These are phyloP conservation scores for Mesorhabditis sp. DNA, from an alignment of 2,888 invertebrate species.

Conservation along the genomic window DNA sequence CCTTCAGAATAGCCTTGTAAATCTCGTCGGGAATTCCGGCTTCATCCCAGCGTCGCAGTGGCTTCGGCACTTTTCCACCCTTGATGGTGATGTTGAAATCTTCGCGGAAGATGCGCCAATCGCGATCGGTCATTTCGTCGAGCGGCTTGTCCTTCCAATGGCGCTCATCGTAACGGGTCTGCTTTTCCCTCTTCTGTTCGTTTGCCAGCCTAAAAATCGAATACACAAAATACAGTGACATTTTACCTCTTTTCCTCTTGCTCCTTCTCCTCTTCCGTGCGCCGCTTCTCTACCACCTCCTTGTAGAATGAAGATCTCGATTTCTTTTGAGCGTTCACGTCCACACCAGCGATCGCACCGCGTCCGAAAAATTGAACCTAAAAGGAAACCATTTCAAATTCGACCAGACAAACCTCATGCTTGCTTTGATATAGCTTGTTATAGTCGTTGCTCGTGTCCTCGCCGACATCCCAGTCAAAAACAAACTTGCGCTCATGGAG, in stretches of 20 bases:
- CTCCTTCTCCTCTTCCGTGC: constrained; percentile 92
- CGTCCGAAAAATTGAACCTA: constrained; percentile 90
- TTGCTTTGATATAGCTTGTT: constrained; percentile 91
- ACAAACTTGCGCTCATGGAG: constrained; percentile 98
- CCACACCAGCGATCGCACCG: constrained; percentile 95
- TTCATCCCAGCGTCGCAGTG: constrained; percentile 90
- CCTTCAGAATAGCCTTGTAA: constrained; percentile 84
- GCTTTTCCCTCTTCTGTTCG: constrained; percentile 71
- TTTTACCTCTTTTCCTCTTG: constrained; percentile 73
- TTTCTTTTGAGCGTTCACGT: constrained; percentile 72
- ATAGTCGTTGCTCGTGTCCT: constrained; percentile 95
- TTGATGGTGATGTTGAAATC: constrained; percentile 98
- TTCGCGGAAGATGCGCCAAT: constrained; percentile 99
- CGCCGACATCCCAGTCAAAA: constrained; percentile 98
- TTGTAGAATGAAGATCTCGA: constrained; percentile 97
- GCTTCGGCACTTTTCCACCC: constrained; percentile 86
- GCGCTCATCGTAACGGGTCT: constrained; percentile 96
- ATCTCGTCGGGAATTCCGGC: constrained; percentile 83
- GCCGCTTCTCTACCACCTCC: constrained; percentile 83
- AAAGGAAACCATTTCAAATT: constrained; percentile 13
- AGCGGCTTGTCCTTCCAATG: constrained; percentile 92
- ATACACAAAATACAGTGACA: background rate
- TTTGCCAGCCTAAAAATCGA: constrained; percentile 25
- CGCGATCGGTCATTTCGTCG: constrained; percentile 94
- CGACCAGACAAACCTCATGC: constrained; percentile 70